These are phyloP conservation scores for Cacajao melanocephalus DNA, from an alignment of 2,797 vertebrate genomes.

Conservation along the genomic window DNA sequence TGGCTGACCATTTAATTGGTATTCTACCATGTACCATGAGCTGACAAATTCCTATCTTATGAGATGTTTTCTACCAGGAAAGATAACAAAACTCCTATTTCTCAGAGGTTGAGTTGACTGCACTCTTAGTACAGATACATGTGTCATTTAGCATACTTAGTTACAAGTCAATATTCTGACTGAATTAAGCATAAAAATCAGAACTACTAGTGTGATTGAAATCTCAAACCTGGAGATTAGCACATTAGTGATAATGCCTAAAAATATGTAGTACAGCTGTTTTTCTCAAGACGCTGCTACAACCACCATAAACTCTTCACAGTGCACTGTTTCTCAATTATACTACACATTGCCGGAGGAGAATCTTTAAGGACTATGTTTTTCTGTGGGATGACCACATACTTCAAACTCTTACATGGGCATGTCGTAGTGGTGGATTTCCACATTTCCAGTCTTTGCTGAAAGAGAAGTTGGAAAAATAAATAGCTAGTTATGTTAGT, in stretches of 20 bases:
- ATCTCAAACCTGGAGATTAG: accelerated
- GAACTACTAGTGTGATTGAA: accelerated
- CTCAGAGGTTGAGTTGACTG: not conserved
- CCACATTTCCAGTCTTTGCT: not conserved
- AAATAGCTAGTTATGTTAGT: not conserved
- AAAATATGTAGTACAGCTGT: accelerated
- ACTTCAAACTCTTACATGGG: not conserved
- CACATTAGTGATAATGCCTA: accelerated
- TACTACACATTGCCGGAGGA: accelerated
- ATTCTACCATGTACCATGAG: not conserved
- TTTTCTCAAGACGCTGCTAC: not conserved
- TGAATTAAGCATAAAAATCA: too few species aligned
- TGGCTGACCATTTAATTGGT: not conserved
- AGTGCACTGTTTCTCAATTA: not conserved
- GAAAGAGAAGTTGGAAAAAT: not conserved
- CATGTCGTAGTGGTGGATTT: accelerated
- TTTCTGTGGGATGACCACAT: too few species aligned
- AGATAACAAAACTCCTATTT: not conserved
- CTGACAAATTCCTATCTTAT: not conserved
- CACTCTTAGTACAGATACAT: accelerated
- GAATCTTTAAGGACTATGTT: accelerated
- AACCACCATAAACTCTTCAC: accelerated
- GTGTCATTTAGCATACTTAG: accelerated
- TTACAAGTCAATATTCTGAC: accelerated
- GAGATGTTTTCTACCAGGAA: not conserved